Conservation (phyloP, 2,113 vertebrate species). For the Bubo scandiacus region DNA sequence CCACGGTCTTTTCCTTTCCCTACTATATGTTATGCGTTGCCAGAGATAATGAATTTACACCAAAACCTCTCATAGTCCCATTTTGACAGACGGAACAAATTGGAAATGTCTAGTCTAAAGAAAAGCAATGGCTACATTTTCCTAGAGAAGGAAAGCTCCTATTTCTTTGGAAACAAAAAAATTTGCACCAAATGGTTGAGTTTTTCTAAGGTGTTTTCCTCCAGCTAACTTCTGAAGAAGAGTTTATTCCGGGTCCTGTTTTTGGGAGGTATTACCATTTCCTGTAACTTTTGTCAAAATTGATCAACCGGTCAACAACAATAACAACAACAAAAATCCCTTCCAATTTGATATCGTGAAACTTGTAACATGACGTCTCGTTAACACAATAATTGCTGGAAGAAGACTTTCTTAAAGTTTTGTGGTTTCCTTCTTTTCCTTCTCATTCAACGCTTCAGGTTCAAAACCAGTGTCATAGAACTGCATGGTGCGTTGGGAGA, state of each 20-base stretch:
- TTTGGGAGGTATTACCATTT: constrained; percentile 9
- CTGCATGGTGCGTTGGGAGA: neutral
- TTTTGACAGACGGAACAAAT: constrained; percentile 87
- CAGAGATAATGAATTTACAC: constrained; percentile 88
- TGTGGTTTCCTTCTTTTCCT: neutral
- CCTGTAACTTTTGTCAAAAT: constrained; percentile 30
- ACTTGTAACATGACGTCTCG: constrained; percentile 61
- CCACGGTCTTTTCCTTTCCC: constrained; percentile 80
- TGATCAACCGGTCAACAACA: neutral
- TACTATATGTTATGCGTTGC: constrained; percentile 83
- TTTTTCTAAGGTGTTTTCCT: constrained; percentile 24
- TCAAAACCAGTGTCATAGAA: neutral
- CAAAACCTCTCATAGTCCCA: constrained; percentile 80
- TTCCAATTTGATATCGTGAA: constrained; percentile 59
- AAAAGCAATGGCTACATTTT: constrained; percentile 67
- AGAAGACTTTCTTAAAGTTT: constrained; percentile 40
- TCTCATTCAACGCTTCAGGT: constrained; percentile 32
- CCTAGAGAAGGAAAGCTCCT: constrained; percentile 48
- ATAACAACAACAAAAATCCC: neutral
- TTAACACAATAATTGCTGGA: constrained; percentile 20
- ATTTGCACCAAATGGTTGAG: neutral
- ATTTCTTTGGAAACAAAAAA: constrained; percentile 62
- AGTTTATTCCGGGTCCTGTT: neutral
- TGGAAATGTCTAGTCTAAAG: constrained; percentile 75
- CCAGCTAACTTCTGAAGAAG: neutral